Conservation (phyloP, 2,797 vertebrate genomes). For the Thaleichthys pacificus region DNA sequence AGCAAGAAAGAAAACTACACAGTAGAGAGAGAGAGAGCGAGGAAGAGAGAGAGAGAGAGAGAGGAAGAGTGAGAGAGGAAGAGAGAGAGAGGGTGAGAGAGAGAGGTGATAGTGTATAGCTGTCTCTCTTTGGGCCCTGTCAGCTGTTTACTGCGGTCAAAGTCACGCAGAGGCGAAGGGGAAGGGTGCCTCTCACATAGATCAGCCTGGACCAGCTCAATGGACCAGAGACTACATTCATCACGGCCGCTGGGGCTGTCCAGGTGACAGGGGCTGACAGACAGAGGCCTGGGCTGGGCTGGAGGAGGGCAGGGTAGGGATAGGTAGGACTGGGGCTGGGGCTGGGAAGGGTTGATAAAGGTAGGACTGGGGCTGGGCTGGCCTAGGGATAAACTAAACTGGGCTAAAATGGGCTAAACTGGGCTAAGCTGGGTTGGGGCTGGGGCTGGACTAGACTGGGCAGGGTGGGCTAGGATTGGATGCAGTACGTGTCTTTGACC, state of each 20-base stretch:
- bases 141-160: slow-evolving; percentile 78
- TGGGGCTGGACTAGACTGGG: background rate
- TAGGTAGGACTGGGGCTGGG: too few relatives aligned
- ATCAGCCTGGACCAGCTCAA: slow-evolving; percentile 65
- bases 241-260: slow-evolving; percentile 51
- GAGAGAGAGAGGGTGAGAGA: background rate
- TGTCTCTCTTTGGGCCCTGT: slow-evolving; percentile 52
- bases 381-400: too few relatives aligned
- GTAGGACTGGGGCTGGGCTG: too few relatives aligned
- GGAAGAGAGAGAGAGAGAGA: background rate
- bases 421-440: too few relatives aligned
- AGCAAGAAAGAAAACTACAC: background rate
- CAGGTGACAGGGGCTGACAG: slow-evolving; percentile 18
- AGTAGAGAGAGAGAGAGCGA: background rate
- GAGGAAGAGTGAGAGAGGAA: background rate
- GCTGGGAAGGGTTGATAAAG: background rate
- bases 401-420: too few relatives aligned
- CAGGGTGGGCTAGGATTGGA: too few relatives aligned
- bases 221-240: slow-evolving; percentile 65
- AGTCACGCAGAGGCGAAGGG: slow-evolving; percentile 71
- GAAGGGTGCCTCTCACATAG: slow-evolving; percentile 67
- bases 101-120: slow-evolving; percentile 24
- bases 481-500: too few relatives aligned
- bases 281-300: slow-evolving; percentile 23
- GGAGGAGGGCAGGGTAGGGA: background rate